phyloP scores from a whole-genome alignment of 2,113 vertebrate species.

The Calidris pygmaea region DNA sequence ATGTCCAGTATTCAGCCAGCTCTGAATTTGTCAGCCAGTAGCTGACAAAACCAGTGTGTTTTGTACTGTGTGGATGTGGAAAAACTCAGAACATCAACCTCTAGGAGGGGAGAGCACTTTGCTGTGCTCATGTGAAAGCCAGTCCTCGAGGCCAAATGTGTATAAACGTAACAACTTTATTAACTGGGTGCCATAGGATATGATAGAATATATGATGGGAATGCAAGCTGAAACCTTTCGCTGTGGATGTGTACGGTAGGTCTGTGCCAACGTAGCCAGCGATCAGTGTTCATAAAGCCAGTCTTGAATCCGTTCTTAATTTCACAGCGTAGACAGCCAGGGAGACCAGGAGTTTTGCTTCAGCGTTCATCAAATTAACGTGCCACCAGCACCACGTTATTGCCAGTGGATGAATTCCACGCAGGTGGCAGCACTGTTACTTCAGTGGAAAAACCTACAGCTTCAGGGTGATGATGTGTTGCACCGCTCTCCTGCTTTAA shows the following conservation, averaged over 20 bases:
- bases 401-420: background rate
- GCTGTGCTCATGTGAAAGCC: background rate
- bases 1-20: background rate
- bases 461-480: background rate
- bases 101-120: background rate
- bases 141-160: background rate
- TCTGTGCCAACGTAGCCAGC: background rate
- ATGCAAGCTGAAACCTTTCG: background rate
- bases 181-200: background rate
- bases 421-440: background rate
- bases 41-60: background rate
- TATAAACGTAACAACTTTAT: background rate
- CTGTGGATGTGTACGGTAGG: background rate
- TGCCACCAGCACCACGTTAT: background rate
- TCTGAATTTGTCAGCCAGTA: background rate
- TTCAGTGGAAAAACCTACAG: background rate
- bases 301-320: background rate
- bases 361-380: background rate
- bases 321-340: background rate
- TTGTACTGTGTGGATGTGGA: background rate
- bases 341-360: background rate
- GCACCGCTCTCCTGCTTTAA: slow-evolving; percentile 14
- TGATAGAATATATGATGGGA: background rate
- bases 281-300: background rate
- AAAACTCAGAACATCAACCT: background rate